Conservation (phyloP, 2,888 invertebrate genomes). For the Leucozona laternaria region DNA sequence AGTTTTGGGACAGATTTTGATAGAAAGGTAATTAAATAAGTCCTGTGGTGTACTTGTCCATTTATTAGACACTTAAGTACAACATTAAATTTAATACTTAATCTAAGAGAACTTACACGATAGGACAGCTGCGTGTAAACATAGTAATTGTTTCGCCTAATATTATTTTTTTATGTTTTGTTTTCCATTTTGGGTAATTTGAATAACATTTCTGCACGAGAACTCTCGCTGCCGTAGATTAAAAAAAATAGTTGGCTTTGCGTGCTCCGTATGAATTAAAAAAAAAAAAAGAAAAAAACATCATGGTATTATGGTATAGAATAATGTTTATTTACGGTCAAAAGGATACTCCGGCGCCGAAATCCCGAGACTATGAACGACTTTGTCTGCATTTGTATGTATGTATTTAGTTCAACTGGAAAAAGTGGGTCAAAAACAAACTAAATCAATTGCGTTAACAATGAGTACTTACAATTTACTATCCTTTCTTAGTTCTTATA, state of each 20-base stretch:
- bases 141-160: neutral
- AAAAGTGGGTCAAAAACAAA: slow-evolving; percentile 44
- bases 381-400: slow-evolving; percentile 20
- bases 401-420: neutral
- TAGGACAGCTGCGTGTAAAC: neutral
- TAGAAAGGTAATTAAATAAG: neutral
- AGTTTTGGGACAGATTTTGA: neutral
- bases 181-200: neutral
- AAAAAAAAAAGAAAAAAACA: neutral
- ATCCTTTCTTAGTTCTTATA: neutral
- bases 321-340: slow-evolving; percentile 11
- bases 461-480: neutral
- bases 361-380: slow-evolving; percentile 15
- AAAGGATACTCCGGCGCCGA: slow-evolving; percentile 24
- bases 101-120: neutral
- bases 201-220: slow-evolving; percentile 14
- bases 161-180: neutral
- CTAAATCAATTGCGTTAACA: slow-evolving; percentile 18
- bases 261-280: neutral
- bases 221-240: neutral
- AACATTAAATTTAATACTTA: neutral
- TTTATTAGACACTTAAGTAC: slow-evolving; percentile 3
- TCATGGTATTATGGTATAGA: neutral
- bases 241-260: neutral
- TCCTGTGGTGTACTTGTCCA: neutral